A percentile compares a stretch with the other conserved stretches of the same genome.
These are phyloP conservation scores for Chrysolina haemoptera DNA, from an alignment of 2,888 invertebrate genomes.

Conservation along the genomic window DNA sequence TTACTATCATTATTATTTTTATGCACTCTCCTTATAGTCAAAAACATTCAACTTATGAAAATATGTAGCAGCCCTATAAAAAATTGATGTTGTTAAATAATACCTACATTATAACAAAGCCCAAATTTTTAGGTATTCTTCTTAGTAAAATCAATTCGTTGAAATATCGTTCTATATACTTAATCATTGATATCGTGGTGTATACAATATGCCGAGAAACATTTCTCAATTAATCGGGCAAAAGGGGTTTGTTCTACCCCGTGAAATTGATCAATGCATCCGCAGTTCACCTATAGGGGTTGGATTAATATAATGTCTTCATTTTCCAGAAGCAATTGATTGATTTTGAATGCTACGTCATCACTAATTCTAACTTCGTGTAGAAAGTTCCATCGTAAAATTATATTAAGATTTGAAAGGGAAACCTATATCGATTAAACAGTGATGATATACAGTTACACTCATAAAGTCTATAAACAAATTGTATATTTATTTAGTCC, in stretches of 20 bases:
- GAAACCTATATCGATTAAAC: constrained; percentile 41
- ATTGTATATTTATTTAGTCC: too few relatives aligned
- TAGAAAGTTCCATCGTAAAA: constrained; percentile 44
- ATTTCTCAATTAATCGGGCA: constrained; percentile 47
- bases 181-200: constrained; percentile 9
- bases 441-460: background rate
- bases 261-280: constrained; percentile 61
- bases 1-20: too few relatives aligned
- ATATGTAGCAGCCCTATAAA: too few relatives aligned
- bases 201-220: constrained; percentile 42
- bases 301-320: constrained; percentile 60
- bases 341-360: constrained; percentile 57
- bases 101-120: too few relatives aligned
- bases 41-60: too few relatives aligned
- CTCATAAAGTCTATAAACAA: constrained; percentile 1
- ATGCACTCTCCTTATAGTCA: too few relatives aligned
- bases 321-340: constrained; percentile 60
- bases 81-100: too few relatives aligned
- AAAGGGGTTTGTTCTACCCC: constrained; percentile 49
- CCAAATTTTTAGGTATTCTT: too few relatives aligned
- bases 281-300: constrained; percentile 57
- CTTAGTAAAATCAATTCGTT: background rate
- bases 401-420: constrained; percentile 47
- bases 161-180: constrained; percentile 13
- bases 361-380: constrained; percentile 50